Evolutionary conservation across 2,113 vertebrate genomes (phyloP).

Genomic region (Chionomys nivalis): DNA sequence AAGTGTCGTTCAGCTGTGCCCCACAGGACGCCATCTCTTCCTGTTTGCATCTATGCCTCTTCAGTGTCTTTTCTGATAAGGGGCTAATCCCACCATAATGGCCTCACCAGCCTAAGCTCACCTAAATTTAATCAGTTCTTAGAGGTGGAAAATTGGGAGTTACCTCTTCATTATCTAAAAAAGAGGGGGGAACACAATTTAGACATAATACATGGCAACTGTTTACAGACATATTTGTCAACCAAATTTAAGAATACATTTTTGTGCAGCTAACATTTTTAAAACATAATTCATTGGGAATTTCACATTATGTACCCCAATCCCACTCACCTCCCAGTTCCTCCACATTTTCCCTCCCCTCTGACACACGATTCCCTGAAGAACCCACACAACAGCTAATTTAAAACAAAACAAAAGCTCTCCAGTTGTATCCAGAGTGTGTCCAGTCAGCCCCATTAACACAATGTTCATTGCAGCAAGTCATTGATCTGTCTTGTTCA

Average conservation of each 20-base stretch:
- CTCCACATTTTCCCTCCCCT: no score
- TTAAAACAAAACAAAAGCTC: no score
- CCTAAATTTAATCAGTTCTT: background rate
- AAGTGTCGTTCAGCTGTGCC: background rate
- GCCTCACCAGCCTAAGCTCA: background rate
- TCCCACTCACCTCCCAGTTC: no score
- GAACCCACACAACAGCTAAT: no score
- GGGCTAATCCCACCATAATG: no score
- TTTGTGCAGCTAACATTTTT: background rate
- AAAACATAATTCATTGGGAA: no score
- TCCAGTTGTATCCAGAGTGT: no score
- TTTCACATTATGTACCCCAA: no score
- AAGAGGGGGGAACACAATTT: background rate
- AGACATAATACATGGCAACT: background rate
- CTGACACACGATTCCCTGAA: no score
- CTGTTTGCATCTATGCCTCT: background rate
- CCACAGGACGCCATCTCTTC: background rate
- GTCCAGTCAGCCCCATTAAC: no score
- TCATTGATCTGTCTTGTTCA: no score
- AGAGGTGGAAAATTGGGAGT: background rate
- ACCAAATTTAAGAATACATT: background rate
- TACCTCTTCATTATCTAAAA: background rate
- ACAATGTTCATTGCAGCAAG: no score
- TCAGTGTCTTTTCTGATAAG: background rate
- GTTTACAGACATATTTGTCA: background rate